phyloP scores from a whole-genome alignment of 1,140 invertebrate species.

The Leptinotarsa undecemlineata region DNA sequence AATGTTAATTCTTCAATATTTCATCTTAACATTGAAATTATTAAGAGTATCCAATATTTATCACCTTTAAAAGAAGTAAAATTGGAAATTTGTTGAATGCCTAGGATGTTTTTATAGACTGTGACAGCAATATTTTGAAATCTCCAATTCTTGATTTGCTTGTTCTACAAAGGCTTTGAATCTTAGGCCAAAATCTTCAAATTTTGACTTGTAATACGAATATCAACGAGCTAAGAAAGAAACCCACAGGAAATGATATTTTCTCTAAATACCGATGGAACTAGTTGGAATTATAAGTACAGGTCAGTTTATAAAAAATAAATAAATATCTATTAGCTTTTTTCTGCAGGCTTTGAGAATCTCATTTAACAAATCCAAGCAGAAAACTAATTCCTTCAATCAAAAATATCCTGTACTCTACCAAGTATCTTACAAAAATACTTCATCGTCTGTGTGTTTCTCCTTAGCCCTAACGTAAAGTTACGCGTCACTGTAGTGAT shows the following conservation, averaged over 20 bases:
- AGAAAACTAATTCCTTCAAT: constrained; percentile 17
- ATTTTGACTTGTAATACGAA: constrained; percentile 24
- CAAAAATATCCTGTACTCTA: constrained; percentile 24
- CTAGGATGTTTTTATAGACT: constrained; percentile 12
- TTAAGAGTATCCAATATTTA: constrained; percentile 30
- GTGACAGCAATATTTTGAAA: constrained; percentile 3
- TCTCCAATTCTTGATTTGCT: constrained; percentile 20
- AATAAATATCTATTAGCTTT: constrained; percentile 25
- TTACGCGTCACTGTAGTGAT: constrained; percentile 53
- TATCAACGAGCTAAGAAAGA: constrained; percentile 27
- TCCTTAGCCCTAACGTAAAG: constrained; percentile 40
- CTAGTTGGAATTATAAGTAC: constrained; percentile 27
- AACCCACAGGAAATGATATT: constrained; percentile 30
- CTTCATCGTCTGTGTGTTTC: constrained; percentile 39
- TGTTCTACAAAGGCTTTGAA: constrained; percentile 16
- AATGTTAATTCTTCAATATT: constrained; percentile 27
- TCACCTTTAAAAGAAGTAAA: constrained; percentile 9
- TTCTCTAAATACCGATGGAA: constrained; percentile 18
- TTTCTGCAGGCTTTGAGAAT: background rate
- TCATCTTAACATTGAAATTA: constrained; percentile 26
- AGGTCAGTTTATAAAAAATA: constrained; percentile 27
- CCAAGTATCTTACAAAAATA: constrained; percentile 35
- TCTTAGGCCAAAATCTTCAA: constrained; percentile 25
- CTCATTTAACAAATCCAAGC: constrained; percentile 11
- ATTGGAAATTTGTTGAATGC: background rate